Evolutionary conservation across 2,113 vertebrate genomes (phyloP), one percentile per base, ranked within the genome.

Genomic region (Cyprinodon tularosa): DNA sequence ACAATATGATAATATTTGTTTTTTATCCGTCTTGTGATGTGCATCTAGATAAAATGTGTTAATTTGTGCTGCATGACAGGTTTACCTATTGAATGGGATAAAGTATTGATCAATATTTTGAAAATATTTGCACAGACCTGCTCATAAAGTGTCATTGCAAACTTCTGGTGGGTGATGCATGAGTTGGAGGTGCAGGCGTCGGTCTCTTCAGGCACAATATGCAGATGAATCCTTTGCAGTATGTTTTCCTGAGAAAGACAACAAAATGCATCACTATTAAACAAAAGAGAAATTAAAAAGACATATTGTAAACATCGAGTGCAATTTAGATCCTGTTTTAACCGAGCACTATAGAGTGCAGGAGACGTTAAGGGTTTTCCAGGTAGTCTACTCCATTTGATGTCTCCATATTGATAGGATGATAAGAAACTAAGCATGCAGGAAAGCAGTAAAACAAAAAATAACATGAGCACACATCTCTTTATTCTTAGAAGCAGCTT

Each of bases 101-200:
- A 57, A 57, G 57, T 3, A 22, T 12, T 48, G 20, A 1, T 15
- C 40, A 75, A 62, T 38, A 42, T 10, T 20, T n/a, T 36, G 6
- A 15, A 6, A 39, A 64, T 47, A 40, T 2, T 7, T 15, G 12
- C 20, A 77, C 89, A 81, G 77, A 99, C 98, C 97, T 99, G 98
- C 78, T 99, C 98, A 80, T 99, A 99, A 53, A 99, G 91, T 0
- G 97, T 95, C 97, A 99, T 98, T 7, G 98, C 98, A 88, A 99
- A 99, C 94, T 99, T 99, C 90, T 96, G 97, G 90, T 99, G 98
- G 3, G 97, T 96, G 91, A 99, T 97, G 84, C 98, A 99, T n/a
- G 95, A 96, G 73, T 96, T 97, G 0, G 97, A 98, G 67, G 97
- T 97, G 91, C 98, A 99, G 91, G 96, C 94, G 74, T 98, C 97